Conservation (phyloP, 1,140 invertebrate species). For the Carposina sasakii region DNA sequence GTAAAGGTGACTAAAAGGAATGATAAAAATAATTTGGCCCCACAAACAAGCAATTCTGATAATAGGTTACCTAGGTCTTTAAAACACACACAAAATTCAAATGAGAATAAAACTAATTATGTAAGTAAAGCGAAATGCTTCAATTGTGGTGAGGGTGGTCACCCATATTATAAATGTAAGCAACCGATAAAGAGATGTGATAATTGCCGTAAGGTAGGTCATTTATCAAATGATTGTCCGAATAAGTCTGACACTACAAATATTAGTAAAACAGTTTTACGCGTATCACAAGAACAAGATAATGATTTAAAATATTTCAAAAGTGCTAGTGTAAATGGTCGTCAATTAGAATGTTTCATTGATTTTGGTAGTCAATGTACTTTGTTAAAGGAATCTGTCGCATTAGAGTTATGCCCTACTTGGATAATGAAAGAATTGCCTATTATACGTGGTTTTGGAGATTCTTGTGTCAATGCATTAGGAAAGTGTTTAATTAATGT, state of each 20-base stretch:
- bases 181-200: slow-evolving; percentile 13
- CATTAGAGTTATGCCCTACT: not conserved
- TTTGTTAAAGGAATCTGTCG: slow-evolving; percentile 16
- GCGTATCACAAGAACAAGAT: slow-evolving; percentile 4
- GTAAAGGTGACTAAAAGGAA: not conserved
- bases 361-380: slow-evolving; percentile 28
- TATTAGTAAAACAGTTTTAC: slow-evolving; percentile 10
- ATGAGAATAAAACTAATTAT: not conserved
- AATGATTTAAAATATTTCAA: slow-evolving; percentile 20
- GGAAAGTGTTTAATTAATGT: slow-evolving; percentile 13
- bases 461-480: slow-evolving; percentile 6
- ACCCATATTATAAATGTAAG: slow-evolving; percentile 20
- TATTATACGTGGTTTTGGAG: slow-evolving; percentile 12
- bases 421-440: slow-evolving; percentile 12
- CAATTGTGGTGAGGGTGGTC: slow-evolving; percentile 15
- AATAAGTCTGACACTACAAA: not conserved
- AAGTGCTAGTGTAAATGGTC: slow-evolving; percentile 14
- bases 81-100: not conserved
- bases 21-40: not conserved
- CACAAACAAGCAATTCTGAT: not conserved
- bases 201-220: not conserved
- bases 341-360: slow-evolving; percentile 15
- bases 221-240: not conserved
- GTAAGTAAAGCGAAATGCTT: not conserved
- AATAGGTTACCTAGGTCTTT: not conserved